Evolutionary conservation across 2,888 invertebrate species (phyloP).

Genomic region (Sinopyrophorus schimmeli): DNA sequence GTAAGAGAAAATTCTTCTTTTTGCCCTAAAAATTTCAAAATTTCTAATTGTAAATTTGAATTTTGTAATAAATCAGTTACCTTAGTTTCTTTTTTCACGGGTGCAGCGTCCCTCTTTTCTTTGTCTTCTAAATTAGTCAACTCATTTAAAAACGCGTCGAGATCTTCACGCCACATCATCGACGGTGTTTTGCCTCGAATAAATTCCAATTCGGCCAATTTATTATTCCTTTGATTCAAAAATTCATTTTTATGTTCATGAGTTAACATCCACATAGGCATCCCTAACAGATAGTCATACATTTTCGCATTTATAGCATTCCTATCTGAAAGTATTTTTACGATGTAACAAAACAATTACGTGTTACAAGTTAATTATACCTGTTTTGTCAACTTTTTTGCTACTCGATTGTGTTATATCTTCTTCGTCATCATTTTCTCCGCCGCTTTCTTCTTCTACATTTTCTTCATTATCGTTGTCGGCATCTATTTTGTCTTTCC

Average conservation of each 20-base stretch:
- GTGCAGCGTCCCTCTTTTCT: constrained; percentile 66
- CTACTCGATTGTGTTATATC: background rate
- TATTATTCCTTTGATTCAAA: constrained; percentile 81
- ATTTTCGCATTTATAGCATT: constrained; percentile 71
- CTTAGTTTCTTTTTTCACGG: constrained; percentile 40
- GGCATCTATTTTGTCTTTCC: constrained; percentile 72
- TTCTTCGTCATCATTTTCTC: constrained; percentile 27
- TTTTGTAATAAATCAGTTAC: background rate
- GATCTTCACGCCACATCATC: constrained; percentile 86
- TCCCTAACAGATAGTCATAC: constrained; percentile 91
- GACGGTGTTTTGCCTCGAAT: constrained; percentile 73
- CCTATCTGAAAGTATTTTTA: no score
- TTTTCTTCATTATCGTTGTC: constrained; percentile 69
- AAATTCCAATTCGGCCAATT: constrained; percentile 64
- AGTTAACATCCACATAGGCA: constrained; percentile 95
- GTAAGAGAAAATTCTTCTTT: constrained; percentile 57
- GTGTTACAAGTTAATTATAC: no score
- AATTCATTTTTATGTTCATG: constrained; percentile 91
- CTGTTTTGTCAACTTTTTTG: constrained; percentile 4
- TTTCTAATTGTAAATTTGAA: no score
- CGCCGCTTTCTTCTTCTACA: constrained; percentile 55
- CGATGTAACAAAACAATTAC: constrained; percentile 1
- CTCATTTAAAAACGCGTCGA: constrained; percentile 73
- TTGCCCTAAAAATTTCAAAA: constrained; percentile 46
- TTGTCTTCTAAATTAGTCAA: constrained; percentile 75